Conservation (phyloP, 2,797 vertebrate species). For the Syngnathus rostellatus region DNA sequence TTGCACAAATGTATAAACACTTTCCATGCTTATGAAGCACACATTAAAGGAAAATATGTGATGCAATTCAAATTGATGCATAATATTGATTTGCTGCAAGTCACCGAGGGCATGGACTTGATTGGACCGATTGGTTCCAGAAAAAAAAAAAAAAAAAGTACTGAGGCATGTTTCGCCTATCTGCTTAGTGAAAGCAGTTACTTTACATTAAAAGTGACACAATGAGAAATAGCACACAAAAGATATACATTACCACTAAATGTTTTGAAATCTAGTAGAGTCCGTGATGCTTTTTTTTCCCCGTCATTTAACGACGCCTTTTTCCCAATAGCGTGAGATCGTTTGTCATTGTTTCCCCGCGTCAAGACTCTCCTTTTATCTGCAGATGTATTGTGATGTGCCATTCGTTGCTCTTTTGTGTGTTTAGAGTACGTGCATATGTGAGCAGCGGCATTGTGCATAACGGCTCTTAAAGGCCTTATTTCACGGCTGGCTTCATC, state of each 20-base stretch:
- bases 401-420: background rate
- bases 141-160: background rate
- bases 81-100: background rate
- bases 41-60: background rate
- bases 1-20: background rate
- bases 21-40: background rate
- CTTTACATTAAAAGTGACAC: background rate
- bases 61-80: background rate
- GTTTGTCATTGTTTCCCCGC: background rate
- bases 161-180: background rate
- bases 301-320: background rate
- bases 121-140: background rate
- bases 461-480: background rate
- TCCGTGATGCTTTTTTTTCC: background rate
- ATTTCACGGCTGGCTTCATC: background rate
- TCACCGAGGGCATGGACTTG: background rate
- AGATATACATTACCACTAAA: background rate
- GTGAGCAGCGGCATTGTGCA: background rate
- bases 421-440: background rate
- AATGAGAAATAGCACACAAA: background rate
- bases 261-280: background rate
- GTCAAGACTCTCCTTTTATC: background rate
- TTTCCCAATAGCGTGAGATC: background rate
- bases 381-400: background rate
- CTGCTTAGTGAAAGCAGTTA: background rate